phyloP scores from a whole-genome alignment of 2,797 vertebrate species.

The Loriculus beryllinus region DNA sequence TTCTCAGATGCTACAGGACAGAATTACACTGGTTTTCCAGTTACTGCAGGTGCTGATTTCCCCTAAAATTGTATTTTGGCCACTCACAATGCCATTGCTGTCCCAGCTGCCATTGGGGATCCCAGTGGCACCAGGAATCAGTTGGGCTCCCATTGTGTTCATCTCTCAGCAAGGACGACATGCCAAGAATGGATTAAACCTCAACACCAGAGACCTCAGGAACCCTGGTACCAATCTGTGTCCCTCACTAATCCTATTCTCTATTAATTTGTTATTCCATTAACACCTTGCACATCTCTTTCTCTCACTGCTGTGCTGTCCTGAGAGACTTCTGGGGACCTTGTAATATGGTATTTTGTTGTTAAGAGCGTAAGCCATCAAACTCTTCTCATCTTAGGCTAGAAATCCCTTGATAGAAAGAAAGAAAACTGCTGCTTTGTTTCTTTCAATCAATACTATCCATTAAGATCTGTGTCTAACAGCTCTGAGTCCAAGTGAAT shows the following conservation, averaged over 20 bases:
- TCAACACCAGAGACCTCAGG: background rate
- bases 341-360: constrained; percentile 36
- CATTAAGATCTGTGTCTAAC: constrained; percentile 67
- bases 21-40: background rate
- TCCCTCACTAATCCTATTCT: constrained; percentile 5
- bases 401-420: constrained; percentile 37
- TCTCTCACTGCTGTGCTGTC: background rate
- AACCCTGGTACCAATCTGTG: background rate
- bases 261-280: constrained; percentile 52
- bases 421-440: constrained; percentile 54
- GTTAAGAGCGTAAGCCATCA: background rate
- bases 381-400: constrained; percentile 28
- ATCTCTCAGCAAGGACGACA: background rate
- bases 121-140: background rate
- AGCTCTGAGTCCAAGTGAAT: constrained; percentile 33
- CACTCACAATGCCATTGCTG: accelerated
- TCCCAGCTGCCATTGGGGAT: background rate
- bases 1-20: background rate
- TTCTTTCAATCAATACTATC: constrained; percentile 69
- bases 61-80: background rate
- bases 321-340: constrained; percentile 24
- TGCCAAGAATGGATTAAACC: background rate
- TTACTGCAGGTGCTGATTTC: background rate
- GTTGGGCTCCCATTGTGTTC: background rate
- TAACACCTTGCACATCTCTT: constrained; percentile 38